Base-by-base conservation (phyloP, 2,113 vertebrate genomes). In the Aptenodytes forsteri region DNA sequence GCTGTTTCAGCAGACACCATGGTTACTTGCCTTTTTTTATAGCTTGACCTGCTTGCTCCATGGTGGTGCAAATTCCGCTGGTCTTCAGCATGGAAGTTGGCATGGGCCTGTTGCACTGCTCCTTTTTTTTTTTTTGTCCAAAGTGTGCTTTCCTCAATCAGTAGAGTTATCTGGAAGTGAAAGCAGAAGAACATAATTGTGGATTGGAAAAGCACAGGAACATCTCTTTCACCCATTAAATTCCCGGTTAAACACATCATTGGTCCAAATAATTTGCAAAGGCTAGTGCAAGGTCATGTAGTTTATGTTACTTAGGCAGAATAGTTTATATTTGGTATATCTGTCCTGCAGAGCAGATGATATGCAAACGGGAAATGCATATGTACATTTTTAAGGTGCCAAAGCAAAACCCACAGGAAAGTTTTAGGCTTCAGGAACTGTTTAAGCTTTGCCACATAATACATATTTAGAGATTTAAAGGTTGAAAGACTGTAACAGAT, bases 221-320 rank as follows among this genome's bases (percentile, higher is more conserved):
- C n/a, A 25, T 73, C n/a, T 90, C 76, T 85, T 95, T 92, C 0
- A 0, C 22, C 62, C 67, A 67, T 93, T 94, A 90, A 89, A 87
- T 91, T 97, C 84, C 52, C 66, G 91, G 46, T 95, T 84, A 97
- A 91, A 85, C 61, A 92, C 62, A 95, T 80, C 42, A 83, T 54
- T 89, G 81, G 66, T 89, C 50, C 61, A 96, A 87, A 77, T 93
- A 1, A 83, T 81, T 84, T 95, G 36, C 65, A 84, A 88, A 95
- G 89, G 79, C 46, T 59, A 69, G 30, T 79, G 71, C 72, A 87
- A 93, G 80, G 83, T 93, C 58, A 36, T 58, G 54, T 49, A 75
- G 47, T 92, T 93, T 87, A 47, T 90, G 66, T 89, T 80, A 80
- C 56, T 93, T 87, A 91, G 32, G 62, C 49, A 77, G 84, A 90